Percentiles rank a stretch among this genome's conserved stretches.
Evolutionary conservation across 2,113 vertebrate genomes (phyloP).

Genomic region (Misgurnus mizolepis): DNA sequence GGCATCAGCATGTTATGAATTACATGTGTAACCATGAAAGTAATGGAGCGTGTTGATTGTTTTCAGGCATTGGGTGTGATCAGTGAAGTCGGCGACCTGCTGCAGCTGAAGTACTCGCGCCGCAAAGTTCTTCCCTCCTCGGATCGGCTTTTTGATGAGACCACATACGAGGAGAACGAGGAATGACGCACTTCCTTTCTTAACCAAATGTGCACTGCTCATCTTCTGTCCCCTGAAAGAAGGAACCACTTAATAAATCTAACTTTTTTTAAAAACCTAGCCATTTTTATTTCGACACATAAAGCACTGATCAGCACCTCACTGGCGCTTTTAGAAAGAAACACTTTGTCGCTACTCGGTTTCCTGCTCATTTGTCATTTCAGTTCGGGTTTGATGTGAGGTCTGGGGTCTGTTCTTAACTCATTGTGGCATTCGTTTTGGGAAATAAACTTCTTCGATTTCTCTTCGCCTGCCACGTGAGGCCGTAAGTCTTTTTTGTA

Average conservation of each 20-base stretch:
- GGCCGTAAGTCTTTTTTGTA: constrained; percentile 32
- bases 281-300: constrained; percentile 47
- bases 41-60: constrained; percentile 33
- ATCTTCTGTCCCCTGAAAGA: constrained; percentile 38
- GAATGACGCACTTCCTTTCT: constrained; percentile 69
- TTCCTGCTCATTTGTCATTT: constrained; percentile 8
- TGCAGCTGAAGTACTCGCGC: constrained; percentile 84
- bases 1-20: constrained; percentile 15
- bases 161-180: constrained; percentile 85
- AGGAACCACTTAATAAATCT: constrained; percentile 53
- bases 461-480: constrained; percentile 11
- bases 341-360: neutral
- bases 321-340: constrained; percentile 29
- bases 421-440: constrained; percentile 43
- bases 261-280: neutral
- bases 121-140: constrained; percentile 77
- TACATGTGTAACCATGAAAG: constrained; percentile 27
- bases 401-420: constrained; percentile 43
- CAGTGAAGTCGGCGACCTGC: constrained; percentile 82
- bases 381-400: constrained; percentile 30
- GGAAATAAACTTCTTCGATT: constrained; percentile 3
- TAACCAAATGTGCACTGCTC: constrained; percentile 53
- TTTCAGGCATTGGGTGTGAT: constrained; percentile 80
- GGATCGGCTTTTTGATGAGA: constrained; percentile 82
- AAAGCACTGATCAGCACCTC: constrained; percentile 28